Base-by-base conservation (phyloP, 2,797 vertebrate species). In the Periparus ater region DNA sequence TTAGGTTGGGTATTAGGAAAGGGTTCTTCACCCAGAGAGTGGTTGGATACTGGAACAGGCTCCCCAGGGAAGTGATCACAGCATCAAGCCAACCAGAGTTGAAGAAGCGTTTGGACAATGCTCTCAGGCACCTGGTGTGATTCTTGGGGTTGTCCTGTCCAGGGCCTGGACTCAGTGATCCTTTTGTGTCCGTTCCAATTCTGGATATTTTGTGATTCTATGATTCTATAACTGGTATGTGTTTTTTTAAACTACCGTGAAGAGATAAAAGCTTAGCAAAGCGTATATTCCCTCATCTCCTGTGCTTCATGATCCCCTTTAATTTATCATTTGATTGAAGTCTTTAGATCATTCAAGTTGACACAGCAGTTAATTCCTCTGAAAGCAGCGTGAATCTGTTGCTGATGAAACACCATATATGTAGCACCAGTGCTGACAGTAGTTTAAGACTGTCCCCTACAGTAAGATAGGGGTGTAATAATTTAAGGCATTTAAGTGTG, bases 121-220 rank as follows among this genome's bases (percentile, higher is more conserved):
- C 13, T 73, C 23, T 67, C 22, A 61, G 32, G 32, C 54, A n/a
- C 11, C 22, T 36, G 22, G 2, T 73, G 23, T 61, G 19, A n/a
- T 54, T 78, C 22, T 72, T 54, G 67, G 34, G 19, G 4, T 57
- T 73, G 23, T 73, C 19, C 60, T 67, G 30, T 55, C 19, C 17
- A 21, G 47, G 40, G 32, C 7, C 23, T 73, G 74, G 19, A 48
- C 19, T 78, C 11, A 1, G 3, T 60, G 53, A 29, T 72, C 13
- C 19, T 13, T 36, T 34, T 54, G 27, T 0, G 0, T 48, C 19
- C 0, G 0, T 48, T 79, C 34, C 27, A 67, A 4, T 27, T 54
- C 47, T 29, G 40, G 42, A 29, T 60, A 15, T 36, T 70, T 19
- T 54, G 22, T 68, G 42, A 62, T 75, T 65, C 42, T 82, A 3